These are phyloP conservation scores for Hemistola chrysoprasaria DNA, from an alignment of 2,888 invertebrate species.

Conservation along the genomic window DNA sequence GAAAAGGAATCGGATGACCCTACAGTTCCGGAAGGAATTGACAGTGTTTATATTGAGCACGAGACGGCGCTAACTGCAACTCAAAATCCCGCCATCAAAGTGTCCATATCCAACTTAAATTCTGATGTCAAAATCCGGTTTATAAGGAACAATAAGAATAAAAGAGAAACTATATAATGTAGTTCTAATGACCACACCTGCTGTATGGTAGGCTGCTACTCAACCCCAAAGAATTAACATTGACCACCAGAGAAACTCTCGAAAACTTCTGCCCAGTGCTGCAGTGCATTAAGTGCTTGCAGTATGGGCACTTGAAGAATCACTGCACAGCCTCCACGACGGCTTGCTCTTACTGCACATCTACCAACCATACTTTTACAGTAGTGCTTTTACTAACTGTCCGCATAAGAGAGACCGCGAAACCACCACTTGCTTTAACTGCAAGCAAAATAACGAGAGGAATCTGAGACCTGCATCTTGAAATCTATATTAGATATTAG, in stretches of 20 bases:
- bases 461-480: too few relatives aligned
- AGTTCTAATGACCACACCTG: background rate
- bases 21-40: too few relatives aligned
- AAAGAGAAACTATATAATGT: constrained; percentile 1
- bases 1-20: too few relatives aligned
- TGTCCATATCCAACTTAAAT: too few relatives aligned
- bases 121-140: too few relatives aligned
- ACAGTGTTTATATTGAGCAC: too few relatives aligned
- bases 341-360: background rate
- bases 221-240: background rate
- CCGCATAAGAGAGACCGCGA: background rate
- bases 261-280: background rate
- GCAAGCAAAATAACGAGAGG: background rate
- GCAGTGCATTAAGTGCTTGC: constrained; percentile 2
- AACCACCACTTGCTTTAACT: background rate
- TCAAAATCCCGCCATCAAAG: too few relatives aligned
- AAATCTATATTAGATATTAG: too few relatives aligned
- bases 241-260: background rate
- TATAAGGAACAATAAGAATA: background rate
- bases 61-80: too few relatives aligned
- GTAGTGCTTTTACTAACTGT: background rate
- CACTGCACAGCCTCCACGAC: background rate
- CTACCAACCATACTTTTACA: background rate
- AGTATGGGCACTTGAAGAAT: background rate
- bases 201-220: background rate